Percentiles rank a stretch among this genome's conserved stretches.
These are phyloP conservation scores for Spodoptera litura DNA, from an alignment of 1,140 invertebrate genomes.

Conservation along the genomic window DNA sequence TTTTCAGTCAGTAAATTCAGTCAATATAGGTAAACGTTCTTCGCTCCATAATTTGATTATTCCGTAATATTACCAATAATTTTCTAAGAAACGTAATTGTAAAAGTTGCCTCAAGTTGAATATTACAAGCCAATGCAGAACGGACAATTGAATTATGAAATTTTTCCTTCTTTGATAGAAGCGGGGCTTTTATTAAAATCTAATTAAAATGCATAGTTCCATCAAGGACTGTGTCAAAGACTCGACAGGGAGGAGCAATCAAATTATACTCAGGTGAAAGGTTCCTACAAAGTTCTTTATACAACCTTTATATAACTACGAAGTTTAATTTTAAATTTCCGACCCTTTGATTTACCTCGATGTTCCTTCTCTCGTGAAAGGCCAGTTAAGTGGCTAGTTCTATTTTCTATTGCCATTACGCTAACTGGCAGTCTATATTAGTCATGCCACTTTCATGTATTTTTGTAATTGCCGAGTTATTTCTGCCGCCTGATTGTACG, in stretches of 20 bases:
- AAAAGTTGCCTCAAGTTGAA: neutral
- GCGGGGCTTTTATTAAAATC: constrained; percentile 40
- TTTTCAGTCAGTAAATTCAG: too few species aligned
- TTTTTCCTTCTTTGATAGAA: constrained; percentile 1
- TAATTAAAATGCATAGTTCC: constrained; percentile 47
- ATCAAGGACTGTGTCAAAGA: constrained; percentile 17
- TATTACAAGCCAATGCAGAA: neutral
- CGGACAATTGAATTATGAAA: constrained; percentile 1
- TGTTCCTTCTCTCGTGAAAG: neutral
- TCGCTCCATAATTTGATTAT: too few species aligned
- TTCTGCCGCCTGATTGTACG: neutral
- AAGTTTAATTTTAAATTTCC: constrained; percentile 19
- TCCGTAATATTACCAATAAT: too few species aligned
- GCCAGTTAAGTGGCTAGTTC: neutral
- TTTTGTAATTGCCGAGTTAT: too few species aligned
- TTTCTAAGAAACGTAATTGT: too few species aligned
- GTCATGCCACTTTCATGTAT: too few species aligned
- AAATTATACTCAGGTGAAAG: constrained; percentile 18
- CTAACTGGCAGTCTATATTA: too few species aligned
- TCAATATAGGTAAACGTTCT: too few species aligned
- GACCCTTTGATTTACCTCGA: neutral
- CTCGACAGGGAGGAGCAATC: constrained; percentile 1
- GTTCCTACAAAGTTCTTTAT: constrained; percentile 20
- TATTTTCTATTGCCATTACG: constrained; percentile 1
- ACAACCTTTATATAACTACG: constrained; percentile 6